Base-by-base conservation (phyloP, 2,888 invertebrate genomes). In the Drosophila algonquin region DNA sequence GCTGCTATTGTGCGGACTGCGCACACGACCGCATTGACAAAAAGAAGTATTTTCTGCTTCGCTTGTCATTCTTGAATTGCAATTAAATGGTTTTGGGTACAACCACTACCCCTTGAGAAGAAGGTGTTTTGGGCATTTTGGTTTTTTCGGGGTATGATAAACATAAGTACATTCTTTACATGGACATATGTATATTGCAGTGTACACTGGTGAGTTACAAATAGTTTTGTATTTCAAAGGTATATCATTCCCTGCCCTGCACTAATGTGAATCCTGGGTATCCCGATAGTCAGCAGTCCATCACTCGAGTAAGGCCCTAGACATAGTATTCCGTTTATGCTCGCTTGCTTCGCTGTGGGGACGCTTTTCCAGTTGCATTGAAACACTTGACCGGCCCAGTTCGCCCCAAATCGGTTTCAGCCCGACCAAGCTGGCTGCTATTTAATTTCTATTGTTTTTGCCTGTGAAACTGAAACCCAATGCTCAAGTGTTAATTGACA, bases 331-430 rank as follows among this genome's bases (percentile, higher is more conserved):
- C 24, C 21, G 48, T 44, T 65, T 50, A 56, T 67, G 50, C 50
- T 64, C 32, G 9, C 16, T 56, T 35, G 48, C 32, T 21, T 54
- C 6, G 55, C 57, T 46, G 14, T 50, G 16, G 10, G 62, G 48
- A 65, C 44, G 64, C 24, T 68, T 53, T 68, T 67, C 59, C 59
- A 68, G 53, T 68, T 59, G 9, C 24, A 47, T 21, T 46, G 18
- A 57, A 53, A 24, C 68, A 35, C 30, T 68, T 60, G 52, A 44
- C 68, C 59, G 53, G 52, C 59, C 53, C 40, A 68, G 59, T 51
- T 56, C 64, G 65, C 56, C 50, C 50, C 65, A 27, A 67, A 56
- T 65, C 57, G 62, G 61, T 82, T 82, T 61, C 12, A 58, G 60
- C 52, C 59, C 48, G 47, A 21, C 44, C 14, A 12, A 52, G 51